Conservation (phyloP, 2,888 invertebrate genomes). For the Neocrepidodera transversa region DNA sequence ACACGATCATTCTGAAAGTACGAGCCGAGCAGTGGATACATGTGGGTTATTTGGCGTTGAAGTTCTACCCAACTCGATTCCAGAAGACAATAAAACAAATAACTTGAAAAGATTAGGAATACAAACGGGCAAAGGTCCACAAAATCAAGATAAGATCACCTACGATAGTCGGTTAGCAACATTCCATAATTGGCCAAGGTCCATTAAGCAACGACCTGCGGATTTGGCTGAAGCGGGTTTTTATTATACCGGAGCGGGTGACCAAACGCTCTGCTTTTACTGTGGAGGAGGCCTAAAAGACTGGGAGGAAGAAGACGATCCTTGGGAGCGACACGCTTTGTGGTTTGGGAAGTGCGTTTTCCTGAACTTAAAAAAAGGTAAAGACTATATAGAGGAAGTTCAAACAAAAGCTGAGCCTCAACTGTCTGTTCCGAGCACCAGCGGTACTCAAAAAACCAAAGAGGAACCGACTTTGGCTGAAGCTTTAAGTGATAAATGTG, state of each 20-base stretch:
- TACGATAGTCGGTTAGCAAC: slow-evolving; percentile 74
- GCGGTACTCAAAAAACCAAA: slow-evolving; percentile 27
- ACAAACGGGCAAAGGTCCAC: slow-evolving; percentile 49
- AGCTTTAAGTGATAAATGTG: slow-evolving; percentile 11
- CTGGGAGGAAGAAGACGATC: slow-evolving; percentile 90
- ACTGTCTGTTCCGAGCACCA: slow-evolving; percentile 23
- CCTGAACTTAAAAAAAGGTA: slow-evolving; percentile 81
- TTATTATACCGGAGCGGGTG: slow-evolving; percentile 84
- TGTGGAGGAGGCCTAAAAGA: slow-evolving; percentile 94
- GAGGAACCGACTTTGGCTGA: slow-evolving; percentile 24
- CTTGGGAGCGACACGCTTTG: slow-evolving; percentile 93
- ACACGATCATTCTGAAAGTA: slow-evolving; percentile 53
- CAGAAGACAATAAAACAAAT: slow-evolving; percentile 45
- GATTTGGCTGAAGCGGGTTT: slow-evolving; percentile 90
- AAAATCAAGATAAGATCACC: slow-evolving; percentile 73
- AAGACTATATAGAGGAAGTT: slow-evolving; percentile 68
- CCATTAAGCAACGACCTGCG: slow-evolving; percentile 80
- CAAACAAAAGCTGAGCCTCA: slow-evolving; percentile 38
- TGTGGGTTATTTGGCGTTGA: slow-evolving; percentile 56
- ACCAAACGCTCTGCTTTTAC: slow-evolving; percentile 91
- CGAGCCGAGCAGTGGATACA: slow-evolving; percentile 51
- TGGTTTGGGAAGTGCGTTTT: slow-evolving; percentile 92
- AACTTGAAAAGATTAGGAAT: slow-evolving; percentile 51
- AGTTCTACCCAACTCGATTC: slow-evolving; percentile 57
- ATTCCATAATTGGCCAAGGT: slow-evolving; percentile 82